Percentiles rank a stretch among this genome's conserved stretches.
phyloP scores from a whole-genome alignment of 1,140 invertebrate genomes.

The Liolophura sinensis region DNA sequence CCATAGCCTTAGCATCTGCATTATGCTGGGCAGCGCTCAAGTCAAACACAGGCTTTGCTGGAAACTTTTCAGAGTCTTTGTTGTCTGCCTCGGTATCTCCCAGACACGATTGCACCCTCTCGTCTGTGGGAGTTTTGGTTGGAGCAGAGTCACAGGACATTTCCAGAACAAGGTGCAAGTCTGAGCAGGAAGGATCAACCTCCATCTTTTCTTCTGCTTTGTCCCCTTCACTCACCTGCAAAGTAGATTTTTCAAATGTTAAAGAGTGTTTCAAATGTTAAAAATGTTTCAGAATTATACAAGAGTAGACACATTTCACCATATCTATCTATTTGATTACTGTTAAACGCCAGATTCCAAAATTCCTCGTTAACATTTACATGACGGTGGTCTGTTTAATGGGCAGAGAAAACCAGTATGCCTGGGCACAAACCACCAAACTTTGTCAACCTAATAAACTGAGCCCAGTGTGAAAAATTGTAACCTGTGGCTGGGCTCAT shows the following conservation, averaged over 20 bases:
- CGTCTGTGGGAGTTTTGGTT: slow-evolving; percentile 1
- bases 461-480: too few relatives aligned
- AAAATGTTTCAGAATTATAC: slow-evolving; percentile 4
- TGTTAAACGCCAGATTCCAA: too few relatives aligned
- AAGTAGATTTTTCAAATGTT: slow-evolving; percentile 4
- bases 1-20: neutral
- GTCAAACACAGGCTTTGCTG: neutral
- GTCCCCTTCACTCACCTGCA: slow-evolving; percentile 15
- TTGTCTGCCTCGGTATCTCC: neutral
- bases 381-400: too few relatives aligned
- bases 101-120: neutral
- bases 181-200: slow-evolving; percentile 15
- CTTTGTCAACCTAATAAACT: too few relatives aligned
- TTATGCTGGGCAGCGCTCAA: neutral
- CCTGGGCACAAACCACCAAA: too few relatives aligned
- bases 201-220: slow-evolving; percentile 9
- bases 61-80: neutral
- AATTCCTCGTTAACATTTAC: too few relatives aligned
- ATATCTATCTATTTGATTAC: neutral
- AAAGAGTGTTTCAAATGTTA: neutral
- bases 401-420: too few relatives aligned
- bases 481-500: too few relatives aligned
- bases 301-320: slow-evolving; percentile 14
- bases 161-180: slow-evolving; percentile 23
- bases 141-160: slow-evolving; percentile 18